Conservation (phyloP, 2,797 vertebrate species). For the Danio choprae region DNA sequence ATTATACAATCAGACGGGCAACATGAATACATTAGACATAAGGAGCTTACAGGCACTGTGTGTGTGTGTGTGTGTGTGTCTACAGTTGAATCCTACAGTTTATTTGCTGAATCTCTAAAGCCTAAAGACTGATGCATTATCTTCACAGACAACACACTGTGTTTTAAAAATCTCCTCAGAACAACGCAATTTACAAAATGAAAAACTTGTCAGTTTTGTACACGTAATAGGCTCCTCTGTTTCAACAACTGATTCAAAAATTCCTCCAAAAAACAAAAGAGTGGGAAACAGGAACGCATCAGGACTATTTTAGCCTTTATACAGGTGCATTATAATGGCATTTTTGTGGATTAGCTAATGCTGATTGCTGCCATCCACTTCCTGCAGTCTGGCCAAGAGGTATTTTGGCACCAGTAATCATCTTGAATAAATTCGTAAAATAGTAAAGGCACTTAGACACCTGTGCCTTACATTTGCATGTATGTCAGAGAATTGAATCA, state of each 20-base stretch:
- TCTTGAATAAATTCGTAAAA: constrained; percentile 13
- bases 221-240: neutral
- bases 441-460: constrained; percentile 2
- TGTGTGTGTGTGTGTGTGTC: neutral
- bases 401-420: constrained; percentile 16
- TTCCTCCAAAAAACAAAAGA: neutral
- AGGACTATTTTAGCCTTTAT: constrained; percentile 10
- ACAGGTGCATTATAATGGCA: neutral
- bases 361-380: constrained; percentile 5
- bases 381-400: neutral
- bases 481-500: neutral
- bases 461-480: constrained; percentile 4
- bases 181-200: neutral
- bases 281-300: constrained; percentile 11
- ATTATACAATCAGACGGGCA: neutral
- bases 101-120: constrained; percentile 5
- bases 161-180: constrained; percentile 13
- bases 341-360: neutral
- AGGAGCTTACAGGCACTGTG: neutral
- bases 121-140: neutral
- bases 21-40: neutral
- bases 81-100: neutral
- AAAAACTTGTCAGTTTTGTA: neutral
- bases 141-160: neutral
- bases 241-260: neutral